Evolutionary conservation across 2,797 vertebrate genomes (phyloP), one percentile per base, ranked within the genome.

Genomic region (Neosalanx taihuensis): DNA sequence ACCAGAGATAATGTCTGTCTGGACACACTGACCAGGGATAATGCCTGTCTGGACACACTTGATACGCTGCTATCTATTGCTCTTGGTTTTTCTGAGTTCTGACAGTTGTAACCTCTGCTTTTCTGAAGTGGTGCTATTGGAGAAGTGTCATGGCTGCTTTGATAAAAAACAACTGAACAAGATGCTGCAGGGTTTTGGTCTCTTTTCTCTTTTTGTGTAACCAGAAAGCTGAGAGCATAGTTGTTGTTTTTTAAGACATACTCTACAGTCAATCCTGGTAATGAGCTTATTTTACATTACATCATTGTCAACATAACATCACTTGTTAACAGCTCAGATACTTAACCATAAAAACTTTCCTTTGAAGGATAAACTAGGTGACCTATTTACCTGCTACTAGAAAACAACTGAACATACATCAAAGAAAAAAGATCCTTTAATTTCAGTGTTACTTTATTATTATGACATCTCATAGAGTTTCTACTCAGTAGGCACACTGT

Each of bases 161-260:
- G 31, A 63, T 41, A 64, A 56, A 56, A 67, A 49, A 49, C 61
- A 64, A 41, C n/a, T 56, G 74, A 66, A 68, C 59, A 46, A 58
- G 53, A 31, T 29, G 23, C 78, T 69, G n/a, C 37, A 53, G 59
- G 69, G 46, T 35, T 73, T 62, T 65, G 20, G 64, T 72, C 71
- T 49, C 56, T 74, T 20, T 63, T 72, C 71, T 49, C 56, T 74
- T 20, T 63, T 56, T 51, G 33, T 29, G 59, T 76, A 37, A 72
- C 62, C n/a, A 26, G 65, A 76, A 75, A 68, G 72, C 23, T 26
- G 66, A 72, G 66, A 83, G 70, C 61, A 65, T 56, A 31, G 60
- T 1, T 26, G 56, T 72, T 69, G 67, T 69, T 3, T 69, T 69
- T 69, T 3, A 20, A 76, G 67, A 74, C 13, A 58, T 58, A n/a